Base-by-base conservation (phyloP, 2,797 vertebrate genomes). In the Phyllotis vaccarum region DNA sequence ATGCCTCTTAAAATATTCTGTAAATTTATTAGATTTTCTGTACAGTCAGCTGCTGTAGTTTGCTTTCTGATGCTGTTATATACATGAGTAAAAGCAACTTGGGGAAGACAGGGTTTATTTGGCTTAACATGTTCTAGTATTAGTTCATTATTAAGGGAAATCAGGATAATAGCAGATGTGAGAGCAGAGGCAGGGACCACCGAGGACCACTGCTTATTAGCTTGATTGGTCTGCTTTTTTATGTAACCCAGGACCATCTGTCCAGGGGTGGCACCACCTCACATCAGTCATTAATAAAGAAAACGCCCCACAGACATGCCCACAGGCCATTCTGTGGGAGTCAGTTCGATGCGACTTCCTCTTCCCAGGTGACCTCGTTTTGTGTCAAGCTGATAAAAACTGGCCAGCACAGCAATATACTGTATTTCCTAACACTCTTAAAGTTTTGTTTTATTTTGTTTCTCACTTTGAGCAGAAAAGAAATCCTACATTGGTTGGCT, bases 391-490 rank as follows among this genome's bases (percentile, higher is more conserved):
- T 66, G 62, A 49, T 40, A 49, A 85, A 9, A 66, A 52, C 40
- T 85, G 12, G 2, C 19, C 29, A 66, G 62, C 19, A n/a, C 29
- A 85, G n/a, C 29, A 68, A n/a, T 68, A 12, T 34, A 24, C 40
- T 43, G 0, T 68, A 64, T 76, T 94, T 93, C 49, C 29, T 78
- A 87, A 70, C 80, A 56, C 19, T 89, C 89, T 87, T 49, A 22
- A 88, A 74, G 43, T 8, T 34, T 31, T n/a, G 21, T 58, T 43
- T 56, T 21, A 60, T 95, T 90, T 86, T 87, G n/a, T 16, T 5
- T 31, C 64, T 93, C 12, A 88, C 52, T 96, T 79, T 89, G 37
- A 83, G 60, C 14, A 34, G 29, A 72, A 89, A 79, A 83, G 22
- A 94, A 86, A 40, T 64, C 19, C 54, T 85, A 10, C 46, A 37